phyloP scores from a whole-genome alignment of 2,888 invertebrate species.

The Hypomecis atomaria region DNA sequence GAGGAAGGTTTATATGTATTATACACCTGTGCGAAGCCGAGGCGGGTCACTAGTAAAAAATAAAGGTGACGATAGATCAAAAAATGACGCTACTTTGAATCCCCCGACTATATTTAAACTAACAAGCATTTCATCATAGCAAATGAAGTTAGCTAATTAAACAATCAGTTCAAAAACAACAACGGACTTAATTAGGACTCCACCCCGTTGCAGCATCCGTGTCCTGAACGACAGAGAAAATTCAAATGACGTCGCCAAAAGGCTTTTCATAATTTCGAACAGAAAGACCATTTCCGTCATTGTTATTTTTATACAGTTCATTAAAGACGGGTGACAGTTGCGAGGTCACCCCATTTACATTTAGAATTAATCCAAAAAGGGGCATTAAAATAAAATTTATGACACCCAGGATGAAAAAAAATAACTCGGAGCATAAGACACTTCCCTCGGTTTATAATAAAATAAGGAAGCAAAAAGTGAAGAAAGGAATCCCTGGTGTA shows the following conservation, averaged over 20 bases:
- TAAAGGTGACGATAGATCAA: no score
- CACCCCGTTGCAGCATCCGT: slow-evolving; percentile 16
- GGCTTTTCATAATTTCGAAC: slow-evolving; percentile 29
- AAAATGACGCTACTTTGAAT: no score
- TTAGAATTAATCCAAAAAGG: slow-evolving; percentile 64
- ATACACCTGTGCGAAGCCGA: no score
- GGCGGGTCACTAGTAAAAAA: no score
- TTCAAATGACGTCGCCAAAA: slow-evolving; percentile 31
- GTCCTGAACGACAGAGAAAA: slow-evolving; percentile 24
- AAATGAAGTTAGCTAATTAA: slow-evolving; percentile 11
- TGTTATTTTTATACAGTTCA: slow-evolving; percentile 55
- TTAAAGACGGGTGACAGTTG: slow-evolving; percentile 59
- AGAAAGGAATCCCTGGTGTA: slow-evolving; percentile 69
- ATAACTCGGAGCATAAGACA: slow-evolving; percentile 65
- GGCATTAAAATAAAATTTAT: slow-evolving; percentile 71
- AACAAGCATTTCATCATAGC: slow-evolving; percentile 6
- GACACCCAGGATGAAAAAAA: slow-evolving; percentile 64
- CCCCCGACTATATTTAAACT: not conserved
- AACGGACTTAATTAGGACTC: slow-evolving; percentile 27
- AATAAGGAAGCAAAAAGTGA: slow-evolving; percentile 63
- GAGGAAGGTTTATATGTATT: no score
- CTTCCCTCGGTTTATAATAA: slow-evolving; percentile 70
- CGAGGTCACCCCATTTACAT: slow-evolving; percentile 65
- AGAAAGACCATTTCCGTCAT: slow-evolving; percentile 44
- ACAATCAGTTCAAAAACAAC: slow-evolving; percentile 24